Evolutionary conservation across 92 coral and sea anemone genomes (phyloP), one percentile per base, ranked within the genome.

Genomic region (Epizoanthus ramosus): DNA sequence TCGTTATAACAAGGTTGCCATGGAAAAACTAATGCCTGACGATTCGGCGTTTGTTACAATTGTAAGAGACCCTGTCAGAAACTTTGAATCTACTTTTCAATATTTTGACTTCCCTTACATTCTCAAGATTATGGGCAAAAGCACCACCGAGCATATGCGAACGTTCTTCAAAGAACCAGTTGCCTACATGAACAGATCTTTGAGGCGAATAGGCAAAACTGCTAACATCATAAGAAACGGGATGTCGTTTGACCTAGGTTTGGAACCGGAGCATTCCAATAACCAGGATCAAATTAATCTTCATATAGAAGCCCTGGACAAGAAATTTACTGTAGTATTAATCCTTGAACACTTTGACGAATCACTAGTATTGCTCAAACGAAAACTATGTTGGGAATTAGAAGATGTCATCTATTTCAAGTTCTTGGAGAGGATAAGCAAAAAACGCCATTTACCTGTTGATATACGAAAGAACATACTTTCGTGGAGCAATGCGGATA

Each of bases 321-420:
- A 61, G 8, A 91, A 92, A 69, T 92, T 92, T 61, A 75, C 80
- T 54, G 57, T 92, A 5, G 83, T 92, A 1, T 90, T 92, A 91
- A 92, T 92, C 3, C 80, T 92, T 76, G 97, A 92, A 67, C 77
- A 92, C 85, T 90, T 92, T 69, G 97, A 92, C 73, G 97, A 92
- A 60, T 92, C 97, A 2, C 74, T 92, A 8, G 64, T 92, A 10
- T 79, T 92, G 4, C 83, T 92, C 3, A 92, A 90, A 60, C 72
- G 89, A 41, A 80, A 90, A 1, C 81, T 92, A 64, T 92, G 97
- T 74, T 92, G 97, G 97, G 75, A 89, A 23, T 58, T 79, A 33
- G 84, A 85, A 79, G 97, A 92, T 53, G 84, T 92, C 50, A 65
- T 84, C 22, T 90, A 92, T 77, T 90, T 90, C 73, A 90, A 92